Evolutionary conservation across 2,113 vertebrate species (phyloP), one percentile per base, ranked within the genome.

Genomic region (Mus pahari): DNA sequence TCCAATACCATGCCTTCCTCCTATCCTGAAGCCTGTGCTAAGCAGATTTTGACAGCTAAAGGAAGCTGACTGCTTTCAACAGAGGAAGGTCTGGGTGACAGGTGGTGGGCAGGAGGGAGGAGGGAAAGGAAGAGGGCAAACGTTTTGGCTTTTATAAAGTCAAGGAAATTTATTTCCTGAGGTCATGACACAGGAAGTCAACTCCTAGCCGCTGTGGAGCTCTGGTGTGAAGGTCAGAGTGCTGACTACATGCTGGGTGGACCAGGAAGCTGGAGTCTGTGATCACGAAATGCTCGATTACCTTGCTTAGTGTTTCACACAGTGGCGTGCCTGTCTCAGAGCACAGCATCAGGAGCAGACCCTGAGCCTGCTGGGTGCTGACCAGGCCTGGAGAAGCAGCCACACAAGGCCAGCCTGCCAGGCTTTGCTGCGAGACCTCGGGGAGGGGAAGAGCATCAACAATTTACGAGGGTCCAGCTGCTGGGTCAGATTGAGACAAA

Each of bases 121-220:
- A 89, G 98, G 98, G 95, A 98, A 98, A 98, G 98, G 98, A 98
- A 97, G 98, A 98, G 98, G 98, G 98, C 98, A 98, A 98, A 98
- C 98, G 60, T 98, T 98, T 98, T 98, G 98, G 99, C 98, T 99
- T 98, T 98, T 98, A 98, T 96, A 98, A 98, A 99, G 98, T 99
- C 98, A 98, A 99, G 98, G 98, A 99, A 98, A 98, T 99, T 98
- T 98, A 98, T 99, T 99, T 99, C 99, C 99, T 99, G 98, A 99
- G 98, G 98, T 98, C 98, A 98, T 97, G 98, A 99, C 98, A 98
- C 98, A 99, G 99, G 99, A 99, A 99, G 99, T 98, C 96, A 98
- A 98, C 98, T 97, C 98, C 98, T 98, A 98, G 98, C 98, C 98
- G 97, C 98, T 97, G 98, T 79, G 97, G 98, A 96, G 98, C 98